These are phyloP conservation scores for Poecilia gillii DNA, from an alignment of 2,797 vertebrate genomes.

Conservation along the genomic window DNA sequence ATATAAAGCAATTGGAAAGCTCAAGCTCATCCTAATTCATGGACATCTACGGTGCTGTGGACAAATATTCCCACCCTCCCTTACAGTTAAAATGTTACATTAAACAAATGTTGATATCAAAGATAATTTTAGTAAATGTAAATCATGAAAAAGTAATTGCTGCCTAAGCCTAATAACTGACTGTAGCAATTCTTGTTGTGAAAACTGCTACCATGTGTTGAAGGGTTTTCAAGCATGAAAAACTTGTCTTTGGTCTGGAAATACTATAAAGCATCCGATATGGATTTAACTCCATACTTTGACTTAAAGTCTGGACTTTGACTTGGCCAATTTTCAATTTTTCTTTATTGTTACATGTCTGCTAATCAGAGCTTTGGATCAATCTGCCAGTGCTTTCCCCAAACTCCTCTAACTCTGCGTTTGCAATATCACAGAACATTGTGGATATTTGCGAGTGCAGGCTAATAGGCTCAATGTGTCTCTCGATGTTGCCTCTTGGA, in stretches of 20 bases:
- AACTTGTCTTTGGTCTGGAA: background rate
- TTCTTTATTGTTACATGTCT: background rate
- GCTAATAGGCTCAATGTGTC: background rate
- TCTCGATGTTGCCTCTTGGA: constrained; percentile 2
- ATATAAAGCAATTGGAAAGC: background rate
- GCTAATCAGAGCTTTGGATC: background rate
- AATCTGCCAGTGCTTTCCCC: background rate
- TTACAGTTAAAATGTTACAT: background rate
- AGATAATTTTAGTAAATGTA: background rate
- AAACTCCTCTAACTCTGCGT: background rate
- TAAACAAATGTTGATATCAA: background rate
- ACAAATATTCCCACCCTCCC: background rate
- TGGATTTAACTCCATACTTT: background rate
- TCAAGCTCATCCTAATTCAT: background rate
- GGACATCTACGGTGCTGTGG: background rate
- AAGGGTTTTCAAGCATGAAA: background rate
- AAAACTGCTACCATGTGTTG: background rate
- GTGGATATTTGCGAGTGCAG: background rate
- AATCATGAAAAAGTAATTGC: background rate
- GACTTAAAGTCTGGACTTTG: background rate
- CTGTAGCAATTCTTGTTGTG: background rate
- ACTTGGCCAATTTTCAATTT: background rate
- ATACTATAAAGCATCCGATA: background rate
- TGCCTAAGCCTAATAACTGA: background rate
- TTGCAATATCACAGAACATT: background rate